Evolutionary conservation across 2,113 vertebrate species (phyloP), one percentile per base, ranked within the genome.

Genomic region (Dasypus novemcinctus): DNA sequence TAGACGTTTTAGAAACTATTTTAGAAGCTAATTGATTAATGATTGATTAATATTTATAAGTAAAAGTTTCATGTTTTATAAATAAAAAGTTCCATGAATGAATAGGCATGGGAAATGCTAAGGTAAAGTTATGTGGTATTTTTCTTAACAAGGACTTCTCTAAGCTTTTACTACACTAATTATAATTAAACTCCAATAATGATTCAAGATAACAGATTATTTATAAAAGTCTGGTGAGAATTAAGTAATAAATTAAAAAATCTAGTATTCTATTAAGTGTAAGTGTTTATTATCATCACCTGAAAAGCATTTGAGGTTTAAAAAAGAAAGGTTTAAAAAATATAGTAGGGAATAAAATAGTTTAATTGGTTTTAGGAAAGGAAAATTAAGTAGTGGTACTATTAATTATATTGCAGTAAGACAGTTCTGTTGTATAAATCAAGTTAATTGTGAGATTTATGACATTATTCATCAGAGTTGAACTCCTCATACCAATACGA

Each of bases 331-430:
- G n/a, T 89, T 85, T 90, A n/a, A 74, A 68, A 86, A 91, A 27
- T 95, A 52, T 88, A 93, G 90, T 90, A 52, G 25, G 7, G 9
- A 87, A 49, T 75, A 87, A 71, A 20, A 84, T 68, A 68, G 9
- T 89, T 86, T 15, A 86, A 5, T 84, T 95, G 46, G 11, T 88
- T 90, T 76, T 90, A 43, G 31, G 57, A 87, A 96, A 95, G 68
- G 31, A 90, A 92, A 84, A 49, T 93, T 95, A 82, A 85, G 33
- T 90, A 94, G 12, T 21, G 75, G 1, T 90, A 21, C 6, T 84
- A 7, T 80, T 94, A 41, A 69, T 41, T 74, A 33, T 81, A 7
- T 71, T n/a, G 66, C 7, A 82, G n/a, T n/a, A 74, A 93, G 14
- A 72, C 27, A 61, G 4, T 33, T 86, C 84, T 72, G 36, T 90